Base-by-base conservation (phyloP, 2,888 invertebrate species). In the Tetheella fluctuosa region DNA sequence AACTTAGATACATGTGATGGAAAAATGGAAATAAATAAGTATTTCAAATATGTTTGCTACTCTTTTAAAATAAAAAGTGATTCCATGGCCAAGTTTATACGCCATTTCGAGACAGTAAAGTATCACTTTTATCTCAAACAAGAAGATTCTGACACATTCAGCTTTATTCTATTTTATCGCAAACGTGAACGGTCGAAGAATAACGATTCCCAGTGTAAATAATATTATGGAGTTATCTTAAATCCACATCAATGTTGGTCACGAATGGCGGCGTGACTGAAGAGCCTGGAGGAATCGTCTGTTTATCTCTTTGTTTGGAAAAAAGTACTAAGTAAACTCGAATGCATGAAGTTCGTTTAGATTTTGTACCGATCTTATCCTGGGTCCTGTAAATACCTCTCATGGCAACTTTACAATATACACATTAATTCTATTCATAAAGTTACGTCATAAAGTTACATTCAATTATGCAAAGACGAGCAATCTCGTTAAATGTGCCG, bases 181-280 rank as follows among this genome's bases (percentile, higher is more conserved):
- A 69, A 69, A 68, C 68, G 65, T 71, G 63, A 62, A 58, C 64
- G 63, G 64, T 60, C 66, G 61, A 66, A 77, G 76, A 77, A 73
- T 75, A 74, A 73, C 77, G 80, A 73, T 79, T 76, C 73, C 70
- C 70, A 72, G 76, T 80, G 81, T 86, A 86, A 86, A 87, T 86
- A 85, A 86, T 83, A 84, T 81, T 71, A 79, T 77, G 74, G 74
- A 73, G 76, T 88, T 90, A 91, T 90, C 91, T 85, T 64, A 69
- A 76, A 75, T 73, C 79, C 76, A 79, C 83, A 90, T 90, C 90
- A 78, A 77, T 77, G 81, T 79, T 79, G 82, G 88, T 90, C 90
- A 88, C 89, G 89, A 86, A 79, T 78, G 80, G 78, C 88, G 86
- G 89, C 81, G 73, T 78, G 77, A 76, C 84, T 80, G 75, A 89